Evolutionary conservation across 2,797 vertebrate genomes (phyloP).

Genomic region (Crocidura indochinensis): DNA sequence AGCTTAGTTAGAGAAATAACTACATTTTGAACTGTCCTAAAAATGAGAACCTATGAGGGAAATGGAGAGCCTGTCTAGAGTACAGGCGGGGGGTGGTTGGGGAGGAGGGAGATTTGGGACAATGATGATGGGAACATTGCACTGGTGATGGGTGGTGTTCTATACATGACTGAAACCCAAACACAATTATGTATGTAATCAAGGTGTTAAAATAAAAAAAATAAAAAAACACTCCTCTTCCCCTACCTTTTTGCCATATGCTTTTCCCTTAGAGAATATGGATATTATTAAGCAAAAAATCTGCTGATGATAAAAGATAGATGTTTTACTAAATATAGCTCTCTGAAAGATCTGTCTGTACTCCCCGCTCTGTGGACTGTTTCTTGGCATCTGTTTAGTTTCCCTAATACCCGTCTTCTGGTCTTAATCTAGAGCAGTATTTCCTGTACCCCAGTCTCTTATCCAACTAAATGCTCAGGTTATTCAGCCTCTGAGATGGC

Average conservation of each 20-base stretch:
- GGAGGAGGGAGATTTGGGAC: too few species aligned
- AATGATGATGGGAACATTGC: too few species aligned
- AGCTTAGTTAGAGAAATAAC: too few species aligned
- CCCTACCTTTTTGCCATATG: background rate
- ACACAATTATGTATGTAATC: too few species aligned
- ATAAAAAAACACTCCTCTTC: background rate
- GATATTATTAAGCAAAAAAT: slow-evolving; percentile 38
- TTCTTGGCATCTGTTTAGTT: background rate
- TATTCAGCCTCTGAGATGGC: background rate
- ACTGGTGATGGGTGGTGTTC: too few species aligned
- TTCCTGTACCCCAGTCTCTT: background rate
- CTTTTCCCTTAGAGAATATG: slow-evolving; percentile 55
- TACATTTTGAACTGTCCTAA: too few species aligned
- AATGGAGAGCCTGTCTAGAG: too few species aligned
- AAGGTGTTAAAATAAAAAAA: too few species aligned
- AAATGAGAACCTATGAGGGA: too few species aligned
- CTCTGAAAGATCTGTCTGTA: background rate
- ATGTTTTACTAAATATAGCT: slow-evolving; percentile 11
- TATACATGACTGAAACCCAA: too few species aligned
- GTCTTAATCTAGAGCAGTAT: background rate
- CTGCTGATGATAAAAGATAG: slow-evolving; percentile 34
- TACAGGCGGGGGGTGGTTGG: too few species aligned
- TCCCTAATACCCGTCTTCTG: background rate
- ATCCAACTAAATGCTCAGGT: background rate
- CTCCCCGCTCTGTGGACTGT: background rate